A percentile compares a stretch with the other conserved stretches of the same genome.
phyloP scores from a whole-genome alignment of 2,797 vertebrate genomes.

The Galagoides demidoff region DNA sequence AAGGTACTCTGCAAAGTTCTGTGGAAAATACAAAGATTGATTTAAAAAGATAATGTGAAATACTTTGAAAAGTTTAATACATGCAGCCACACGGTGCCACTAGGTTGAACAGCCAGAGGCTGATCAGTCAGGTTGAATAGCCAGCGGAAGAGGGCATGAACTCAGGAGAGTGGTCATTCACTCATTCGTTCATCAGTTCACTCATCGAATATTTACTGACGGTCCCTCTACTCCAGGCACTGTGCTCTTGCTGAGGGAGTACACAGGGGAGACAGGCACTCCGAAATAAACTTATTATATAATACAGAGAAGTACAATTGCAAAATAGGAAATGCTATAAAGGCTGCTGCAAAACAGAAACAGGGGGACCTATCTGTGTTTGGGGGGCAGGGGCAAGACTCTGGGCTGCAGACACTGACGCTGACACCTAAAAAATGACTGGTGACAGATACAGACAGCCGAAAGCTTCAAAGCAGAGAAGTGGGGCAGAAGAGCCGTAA shows the following conservation, averaged over 20 bases:
- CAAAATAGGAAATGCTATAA: neutral
- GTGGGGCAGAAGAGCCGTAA: neutral
- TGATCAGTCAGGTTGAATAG: neutral
- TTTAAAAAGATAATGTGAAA: neutral
- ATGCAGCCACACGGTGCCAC: neutral
- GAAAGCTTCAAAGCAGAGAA: neutral
- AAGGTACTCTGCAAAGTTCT: neutral
- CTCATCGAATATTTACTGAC: neutral
- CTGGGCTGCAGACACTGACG: neutral
- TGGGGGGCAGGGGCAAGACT: neutral
- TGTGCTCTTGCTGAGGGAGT: neutral
- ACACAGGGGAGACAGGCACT: neutral
- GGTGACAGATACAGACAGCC: neutral
- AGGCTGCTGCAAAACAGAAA: neutral
- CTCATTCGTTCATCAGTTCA: neutral
- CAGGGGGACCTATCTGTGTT: neutral
- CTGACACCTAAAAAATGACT: neutral
- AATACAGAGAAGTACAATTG: neutral
- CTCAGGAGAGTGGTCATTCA: neutral
- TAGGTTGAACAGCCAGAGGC: neutral
- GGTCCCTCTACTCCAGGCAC: neutral
- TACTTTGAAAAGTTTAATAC: neutral
- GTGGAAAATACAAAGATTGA: neutral
- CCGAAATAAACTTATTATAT: neutral
- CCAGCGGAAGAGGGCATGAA: neutral